Conservation (phyloP, 1,140 invertebrate species). For the Seison nebaliae region DNA sequence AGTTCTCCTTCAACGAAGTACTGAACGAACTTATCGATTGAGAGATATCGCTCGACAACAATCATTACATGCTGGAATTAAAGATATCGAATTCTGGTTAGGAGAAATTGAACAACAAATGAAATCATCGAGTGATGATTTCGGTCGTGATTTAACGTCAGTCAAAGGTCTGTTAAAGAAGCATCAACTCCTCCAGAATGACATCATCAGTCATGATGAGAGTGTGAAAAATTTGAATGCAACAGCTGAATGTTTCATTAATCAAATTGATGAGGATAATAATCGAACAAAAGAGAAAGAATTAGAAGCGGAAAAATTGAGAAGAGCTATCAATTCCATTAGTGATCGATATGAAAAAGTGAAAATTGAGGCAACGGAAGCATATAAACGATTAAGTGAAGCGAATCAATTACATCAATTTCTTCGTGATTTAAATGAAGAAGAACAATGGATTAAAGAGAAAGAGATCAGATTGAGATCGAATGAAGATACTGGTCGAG, state of each 20-base stretch:
- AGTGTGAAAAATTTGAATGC: constrained; percentile 49
- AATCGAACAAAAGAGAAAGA: constrained; percentile 24
- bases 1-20: constrained; percentile 79
- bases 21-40: constrained; percentile 80
- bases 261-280: too few relatives aligned
- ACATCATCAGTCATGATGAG: constrained; percentile 65
- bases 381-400: constrained; percentile 59
- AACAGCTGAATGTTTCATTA: constrained; percentile 25
- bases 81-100: constrained; percentile 98
- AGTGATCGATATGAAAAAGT: constrained; percentile 33
- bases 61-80: constrained; percentile 93
- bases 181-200: constrained; percentile 85
- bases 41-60: constrained; percentile 96
- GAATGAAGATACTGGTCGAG: constrained; percentile 88
- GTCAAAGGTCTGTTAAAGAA: constrained; percentile 99
- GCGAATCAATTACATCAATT: constrained; percentile 94
- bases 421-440: constrained; percentile 93
- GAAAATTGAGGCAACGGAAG: constrained; percentile 62
- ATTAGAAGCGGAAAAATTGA: constrained; percentile 24
- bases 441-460: constrained; percentile 97
- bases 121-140: constrained; percentile 76
- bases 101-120: constrained; percentile 76
- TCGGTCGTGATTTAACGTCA: constrained; percentile 83
- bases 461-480: constrained; percentile 88
- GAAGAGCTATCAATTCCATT: constrained; percentile 23